Evolutionary conservation across 2,113 vertebrate genomes (phyloP).

Genomic region (Ancistrus triradiatus): DNA sequence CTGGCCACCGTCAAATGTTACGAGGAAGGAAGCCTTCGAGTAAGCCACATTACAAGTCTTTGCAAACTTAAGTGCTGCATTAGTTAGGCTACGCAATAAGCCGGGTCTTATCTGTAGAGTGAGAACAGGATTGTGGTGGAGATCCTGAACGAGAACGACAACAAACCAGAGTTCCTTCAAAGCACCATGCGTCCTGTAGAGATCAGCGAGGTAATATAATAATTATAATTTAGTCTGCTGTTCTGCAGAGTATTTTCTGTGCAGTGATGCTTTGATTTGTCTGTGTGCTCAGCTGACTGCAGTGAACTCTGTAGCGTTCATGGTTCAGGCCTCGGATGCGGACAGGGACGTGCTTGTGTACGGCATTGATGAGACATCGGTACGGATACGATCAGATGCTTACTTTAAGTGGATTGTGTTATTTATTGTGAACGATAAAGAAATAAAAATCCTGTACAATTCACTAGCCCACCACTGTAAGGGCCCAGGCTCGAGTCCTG

Average conservation of each 20-base stretch:
- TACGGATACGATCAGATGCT: constrained; percentile 60
- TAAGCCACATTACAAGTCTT: constrained; percentile 26
- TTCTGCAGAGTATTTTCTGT: background rate
- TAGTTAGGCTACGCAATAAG: background rate
- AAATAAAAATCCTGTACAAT: too few species aligned
- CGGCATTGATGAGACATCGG: constrained; percentile 67
- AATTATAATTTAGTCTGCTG: background rate
- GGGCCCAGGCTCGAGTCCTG: too few species aligned
- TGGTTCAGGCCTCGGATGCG: constrained; percentile 68
- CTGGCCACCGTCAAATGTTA: constrained; percentile 61
- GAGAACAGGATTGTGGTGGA: constrained; percentile 71
- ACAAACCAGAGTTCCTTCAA: constrained; percentile 68
- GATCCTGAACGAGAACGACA: constrained; percentile 77
- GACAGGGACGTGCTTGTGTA: constrained; percentile 76
- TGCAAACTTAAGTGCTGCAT: background rate
- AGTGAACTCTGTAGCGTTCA: constrained; percentile 73
- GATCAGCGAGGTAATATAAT: constrained; percentile 69
- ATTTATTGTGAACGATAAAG: too few species aligned
- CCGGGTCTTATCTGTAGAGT: constrained; percentile 45
- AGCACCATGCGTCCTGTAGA: constrained; percentile 53
- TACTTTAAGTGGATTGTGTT: too few species aligned
- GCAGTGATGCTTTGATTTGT: background rate
- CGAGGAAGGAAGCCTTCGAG: constrained; percentile 60
- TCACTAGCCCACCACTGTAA: too few species aligned
- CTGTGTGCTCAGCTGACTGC: constrained; percentile 59